Base-by-base conservation (phyloP, 2,113 vertebrate species). In the Capreolus pygargus region DNA sequence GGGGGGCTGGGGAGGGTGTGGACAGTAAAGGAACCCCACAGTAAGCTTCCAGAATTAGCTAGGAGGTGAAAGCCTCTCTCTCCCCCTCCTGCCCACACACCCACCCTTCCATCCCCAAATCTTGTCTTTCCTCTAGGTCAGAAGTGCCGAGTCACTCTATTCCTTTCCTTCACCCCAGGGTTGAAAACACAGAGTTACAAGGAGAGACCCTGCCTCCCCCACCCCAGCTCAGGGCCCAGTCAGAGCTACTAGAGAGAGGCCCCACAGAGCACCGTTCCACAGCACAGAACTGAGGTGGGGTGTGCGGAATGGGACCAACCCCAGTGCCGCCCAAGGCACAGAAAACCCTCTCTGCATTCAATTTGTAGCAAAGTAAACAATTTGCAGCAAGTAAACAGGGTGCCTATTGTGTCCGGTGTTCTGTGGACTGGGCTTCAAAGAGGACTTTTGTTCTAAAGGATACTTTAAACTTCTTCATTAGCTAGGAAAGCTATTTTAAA, bases 391-490 rank as follows among this genome's bases (percentile, higher is more conserved):
- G 81, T 86, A 85, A 82, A 96, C 95, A 97, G 92, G 30, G 86
- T 23, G 6, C 45, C 57, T 78, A 70, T 58, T 96, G 95, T 95
- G 96, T 54, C 27, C 2, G 0, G 1, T 33, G 60, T 58, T 89
- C 79, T 60, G 60, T 13, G 30, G 58, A 67, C 28, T 5, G 6
- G 25, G 76, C 92, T 85, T 92, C 94, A 91, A 97, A 96, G 76
- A 94, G 58, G 50, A 1, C 58, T 95, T 97, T 97, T 97, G 95
- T 97, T 84, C 70, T 79, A 36, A 74, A 50, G 52, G 74, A 43
- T 86, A 97, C 95, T 98, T 97, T n/a, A 57, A 97, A 94, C 85
- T 61, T 94, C 96, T 88, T 97, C 90, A 82, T 92, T 88, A 90
- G 76, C 95, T 89, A 82, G 86, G 87, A 98, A 95, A 93, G 93